Evolutionary conservation across 2,113 vertebrate genomes (phyloP), one percentile per base, ranked within the genome.

Genomic region (Oenanthe oenanthe): DNA sequence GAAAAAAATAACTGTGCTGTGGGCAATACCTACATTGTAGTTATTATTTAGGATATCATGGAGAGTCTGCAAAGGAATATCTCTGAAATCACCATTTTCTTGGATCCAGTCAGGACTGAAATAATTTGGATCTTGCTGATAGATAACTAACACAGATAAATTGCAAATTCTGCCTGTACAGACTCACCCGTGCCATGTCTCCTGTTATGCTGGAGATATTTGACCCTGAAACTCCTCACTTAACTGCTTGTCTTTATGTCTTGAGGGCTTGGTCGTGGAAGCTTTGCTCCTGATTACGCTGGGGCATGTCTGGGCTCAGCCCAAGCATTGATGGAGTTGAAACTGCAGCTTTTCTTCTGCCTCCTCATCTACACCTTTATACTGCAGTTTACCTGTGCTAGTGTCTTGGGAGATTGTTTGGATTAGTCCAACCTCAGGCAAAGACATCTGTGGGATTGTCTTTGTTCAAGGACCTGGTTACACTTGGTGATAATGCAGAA

Each of bases 211-310:
- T 50, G 38, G 36, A 88, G 76, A 40, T 89, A 73, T 43, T 85
- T 92, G 85, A 94, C 89, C 67, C 75, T 47, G 42, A 88, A 95
- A 87, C 88, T 85, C 78, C 56, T 66, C 74, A 22, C 8, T 89
- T 91, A 70, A 47, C 60, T 88, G 54, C 13, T 83, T 79, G 47
- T 22, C 36, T 91, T 68, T 74, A 50, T 82, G 51, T 83, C 95
- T 88, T 0, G 9, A 93, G 91, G 96, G 92, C 88, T 90, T 92
- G 75, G 85, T 84, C 36, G 51, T 56, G 56, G 50, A 85, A 88
- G 63, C 10, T 90, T 88, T 91, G 51, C 51, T 94, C 16, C 32
- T 71, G 78, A 61, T 90, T 91, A 70, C 17, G 90, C 32, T 2
- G 2, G 29, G 79, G 47, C 94, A 92, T 92, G 93, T 85, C 62